Conservation (phyloP, 2,797 vertebrate genomes). For the Xerus rutilus region DNA sequence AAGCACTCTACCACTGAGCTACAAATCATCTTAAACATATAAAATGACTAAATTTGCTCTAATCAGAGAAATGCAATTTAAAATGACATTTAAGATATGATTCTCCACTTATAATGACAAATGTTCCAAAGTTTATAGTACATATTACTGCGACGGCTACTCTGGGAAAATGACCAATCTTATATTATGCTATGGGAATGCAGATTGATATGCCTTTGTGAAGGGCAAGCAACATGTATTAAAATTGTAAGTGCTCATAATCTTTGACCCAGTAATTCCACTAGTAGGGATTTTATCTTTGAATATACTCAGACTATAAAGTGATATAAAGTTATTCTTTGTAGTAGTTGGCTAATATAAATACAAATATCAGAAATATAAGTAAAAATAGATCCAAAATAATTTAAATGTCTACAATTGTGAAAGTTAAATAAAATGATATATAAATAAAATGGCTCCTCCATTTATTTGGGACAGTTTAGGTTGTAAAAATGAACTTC, state of each 20-base stretch:
- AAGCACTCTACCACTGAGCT: too few species aligned
- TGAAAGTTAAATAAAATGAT: neutral
- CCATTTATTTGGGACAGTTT: neutral
- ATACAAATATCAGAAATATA: neutral
- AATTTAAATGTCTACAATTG: neutral
- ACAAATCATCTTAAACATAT: neutral
- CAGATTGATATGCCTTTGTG: neutral
- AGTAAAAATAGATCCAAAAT: neutral
- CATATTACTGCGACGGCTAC: neutral
- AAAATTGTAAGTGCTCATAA: neutral
- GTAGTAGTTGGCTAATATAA: neutral
- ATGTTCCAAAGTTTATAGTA: neutral
- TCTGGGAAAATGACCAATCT: neutral
- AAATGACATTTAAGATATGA: neutral
- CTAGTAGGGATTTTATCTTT: neutral
- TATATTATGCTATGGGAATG: neutral
- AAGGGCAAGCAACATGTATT: neutral
- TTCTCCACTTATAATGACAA: neutral
- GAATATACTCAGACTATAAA: neutral
- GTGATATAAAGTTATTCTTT: neutral
- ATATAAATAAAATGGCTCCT: neutral
- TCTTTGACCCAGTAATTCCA: neutral
- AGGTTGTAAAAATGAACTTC: neutral
- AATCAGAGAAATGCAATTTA: neutral
- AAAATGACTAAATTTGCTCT: neutral